Evolutionary conservation across 2,113 vertebrate species (phyloP), one percentile per base, ranked within the genome.

Genomic region (Cheilinus undulatus): DNA sequence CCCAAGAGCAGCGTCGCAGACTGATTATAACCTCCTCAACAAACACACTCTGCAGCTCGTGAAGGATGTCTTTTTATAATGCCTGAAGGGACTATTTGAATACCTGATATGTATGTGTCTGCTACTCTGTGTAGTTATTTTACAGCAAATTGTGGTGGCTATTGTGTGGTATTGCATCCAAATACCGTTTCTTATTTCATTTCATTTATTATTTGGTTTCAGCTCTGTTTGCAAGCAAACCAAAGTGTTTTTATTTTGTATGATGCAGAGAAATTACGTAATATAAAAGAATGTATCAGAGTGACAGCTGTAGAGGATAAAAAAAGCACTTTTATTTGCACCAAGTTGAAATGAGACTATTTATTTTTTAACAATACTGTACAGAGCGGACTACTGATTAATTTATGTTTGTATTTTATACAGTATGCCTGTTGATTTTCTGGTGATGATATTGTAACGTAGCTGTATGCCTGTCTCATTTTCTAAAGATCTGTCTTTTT

Each of bases 191-290:
- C 13, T 19, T 78, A 38, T 69, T 69, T 85, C 77, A 58, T 30
- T 34, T 76, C 17, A 62, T 73, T 64, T 63, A 60, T 85, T 52
- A 56, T 73, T 67, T 48, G 10, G 26, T 83, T 83, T 77, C 53
- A 50, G 53, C 57, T 83, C 62, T 24, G 26, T 90, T 89, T 88
- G 71, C 63, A 89, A 91, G 87, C 59, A 88, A 92, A 92, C 88
- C 89, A 93, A 93, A 93, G 89, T 91, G 84, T 90, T 92, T 85
- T 86, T 76, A 76, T 88, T 84, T 88, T 89, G 64, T 85, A 86
- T 62, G 61, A 87, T 57, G 57, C 72, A 40, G 56, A 76, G 60
- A 58, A 84, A 76, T 78, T 48, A 45, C 38, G 56, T 73, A 36
- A 56, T 76, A 70, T 71, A 53, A 66, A 80, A 74, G 87, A 92